These are phyloP conservation scores for Amphimallon solstitiale DNA, from an alignment of 2,888 invertebrate species.

Conservation along the genomic window DNA sequence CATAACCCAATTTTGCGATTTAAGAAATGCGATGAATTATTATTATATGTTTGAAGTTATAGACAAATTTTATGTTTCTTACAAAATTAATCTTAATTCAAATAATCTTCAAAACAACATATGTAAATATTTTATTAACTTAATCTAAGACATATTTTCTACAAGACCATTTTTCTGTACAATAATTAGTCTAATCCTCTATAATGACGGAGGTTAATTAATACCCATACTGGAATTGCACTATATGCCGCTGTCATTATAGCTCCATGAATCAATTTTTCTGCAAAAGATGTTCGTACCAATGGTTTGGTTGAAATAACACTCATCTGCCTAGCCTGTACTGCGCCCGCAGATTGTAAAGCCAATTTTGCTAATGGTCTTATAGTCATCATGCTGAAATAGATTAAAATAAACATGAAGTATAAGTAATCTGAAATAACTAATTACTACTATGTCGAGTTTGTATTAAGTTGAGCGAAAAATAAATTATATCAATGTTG, in stretches of 20 bases:
- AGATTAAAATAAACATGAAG: slow-evolving; percentile 6
- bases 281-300: slow-evolving; percentile 52
- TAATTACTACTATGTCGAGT: too few species aligned
- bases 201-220: slow-evolving; percentile 58
- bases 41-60: too few species aligned
- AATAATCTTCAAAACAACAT: background rate
- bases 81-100: background rate
- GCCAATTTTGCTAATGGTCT: slow-evolving; percentile 26
- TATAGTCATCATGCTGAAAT: slow-evolving; percentile 40
- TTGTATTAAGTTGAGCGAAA: too few species aligned
- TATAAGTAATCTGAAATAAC: too few species aligned
- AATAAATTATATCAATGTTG: too few species aligned
- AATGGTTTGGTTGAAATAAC: slow-evolving; percentile 57
- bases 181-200: slow-evolving; percentile 49
- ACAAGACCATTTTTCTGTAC: slow-evolving; percentile 16
- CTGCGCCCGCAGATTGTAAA: background rate
- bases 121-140: slow-evolving; percentile 23
- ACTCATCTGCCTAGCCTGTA: slow-evolving; percentile 41
- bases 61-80: too few species aligned
- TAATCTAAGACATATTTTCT: slow-evolving; percentile 25
- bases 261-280: slow-evolving; percentile 56
- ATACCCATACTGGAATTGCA: slow-evolving; percentile 57
- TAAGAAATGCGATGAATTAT: too few species aligned
- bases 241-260: slow-evolving; percentile 47
- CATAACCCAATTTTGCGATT: too few species aligned